Base-by-base conservation (phyloP, 2,113 vertebrate species). In the Mesocricetus auratus region DNA sequence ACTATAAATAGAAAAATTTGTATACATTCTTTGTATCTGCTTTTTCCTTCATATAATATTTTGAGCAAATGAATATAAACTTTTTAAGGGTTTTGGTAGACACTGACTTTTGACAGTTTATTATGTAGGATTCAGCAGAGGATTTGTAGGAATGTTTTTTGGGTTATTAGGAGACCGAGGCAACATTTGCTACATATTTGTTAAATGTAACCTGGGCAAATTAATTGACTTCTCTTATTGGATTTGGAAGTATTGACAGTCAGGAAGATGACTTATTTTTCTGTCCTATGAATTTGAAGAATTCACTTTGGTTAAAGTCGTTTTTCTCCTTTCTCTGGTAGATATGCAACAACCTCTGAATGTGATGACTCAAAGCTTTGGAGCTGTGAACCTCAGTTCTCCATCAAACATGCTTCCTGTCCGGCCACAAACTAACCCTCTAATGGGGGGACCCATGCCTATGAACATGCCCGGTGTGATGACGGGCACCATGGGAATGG, bases 321-420 rank as follows among this genome's bases (percentile, higher is more conserved):
- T 96, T 81, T 69, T 6, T 92, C 17, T 95, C 58, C 94, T 92
- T 87, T 97, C 33, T 96, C 96, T 97, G 56, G 4, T 98, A 99
- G 99, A 99, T 98, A 98, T 98, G 98, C 99, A 99, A 95, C 97
- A 98, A 60, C 99, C 99, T 3, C 88, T 99, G 98, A 99, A 98
- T 98, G 98, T 99, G 97, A 98, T 99, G 90, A 98, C 99, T 68
- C 99, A 99, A 97, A 99, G 99, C 98, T 99, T 99, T 95, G 98
- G 99, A 68, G 98, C 98, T 0, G 99, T 99, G 98, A 99, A 97
- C 98, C 98, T 99, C 96, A 99, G 97, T 98, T 98, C 99, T 53
- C 99, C 99, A 47, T 98, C 99, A 4, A 98, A 97, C 79, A 60
- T 99, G 93, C 78, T 99, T 96, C 92, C 99, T 45, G 98, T 98